phyloP scores from a whole-genome alignment of 2,797 vertebrate species.

The Triplophysa yarkandensis region DNA sequence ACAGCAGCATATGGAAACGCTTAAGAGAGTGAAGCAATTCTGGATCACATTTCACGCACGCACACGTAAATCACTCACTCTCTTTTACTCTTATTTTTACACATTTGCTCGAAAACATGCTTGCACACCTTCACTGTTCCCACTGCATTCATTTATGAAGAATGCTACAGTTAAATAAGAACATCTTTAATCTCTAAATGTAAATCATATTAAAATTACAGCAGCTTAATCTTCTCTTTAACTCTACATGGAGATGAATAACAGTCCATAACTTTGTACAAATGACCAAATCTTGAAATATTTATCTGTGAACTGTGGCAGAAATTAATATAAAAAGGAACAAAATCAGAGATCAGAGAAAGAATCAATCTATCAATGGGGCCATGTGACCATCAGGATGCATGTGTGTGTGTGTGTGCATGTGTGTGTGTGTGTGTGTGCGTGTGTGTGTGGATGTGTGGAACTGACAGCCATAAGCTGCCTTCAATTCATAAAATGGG shows the following conservation, averaged over 20 bases:
- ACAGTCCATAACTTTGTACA: not conserved
- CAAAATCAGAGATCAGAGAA: not conserved
- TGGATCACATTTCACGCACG: slow-evolving; percentile 23
- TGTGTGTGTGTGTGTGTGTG: too few species aligned
- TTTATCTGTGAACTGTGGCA: not conserved
- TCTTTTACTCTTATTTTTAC: slow-evolving; percentile 1
- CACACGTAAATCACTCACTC: slow-evolving; percentile 1
- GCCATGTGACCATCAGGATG: slow-evolving; percentile 57
- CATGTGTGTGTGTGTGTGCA: not conserved
- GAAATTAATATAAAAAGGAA: not conserved
- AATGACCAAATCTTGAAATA: not conserved
- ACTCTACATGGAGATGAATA: too few species aligned
- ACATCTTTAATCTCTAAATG: too few species aligned
- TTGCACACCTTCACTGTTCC: slow-evolving; percentile 36
- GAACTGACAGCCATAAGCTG: slow-evolving; percentile 57
- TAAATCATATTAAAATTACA: too few species aligned
- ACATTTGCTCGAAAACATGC: not conserved
- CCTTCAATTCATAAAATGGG: slow-evolving; percentile 88
- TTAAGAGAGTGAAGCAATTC: slow-evolving; percentile 40
- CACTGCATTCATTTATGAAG: not conserved
- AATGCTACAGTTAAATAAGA: too few species aligned
- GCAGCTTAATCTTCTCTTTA: too few species aligned
- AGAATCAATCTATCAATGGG: too few species aligned
- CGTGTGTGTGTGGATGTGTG: not conserved
- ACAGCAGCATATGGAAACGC: slow-evolving; percentile 50